phyloP scores from a whole-genome alignment of 2,113 vertebrate genomes.

The Microcebus griseorufus region DNA sequence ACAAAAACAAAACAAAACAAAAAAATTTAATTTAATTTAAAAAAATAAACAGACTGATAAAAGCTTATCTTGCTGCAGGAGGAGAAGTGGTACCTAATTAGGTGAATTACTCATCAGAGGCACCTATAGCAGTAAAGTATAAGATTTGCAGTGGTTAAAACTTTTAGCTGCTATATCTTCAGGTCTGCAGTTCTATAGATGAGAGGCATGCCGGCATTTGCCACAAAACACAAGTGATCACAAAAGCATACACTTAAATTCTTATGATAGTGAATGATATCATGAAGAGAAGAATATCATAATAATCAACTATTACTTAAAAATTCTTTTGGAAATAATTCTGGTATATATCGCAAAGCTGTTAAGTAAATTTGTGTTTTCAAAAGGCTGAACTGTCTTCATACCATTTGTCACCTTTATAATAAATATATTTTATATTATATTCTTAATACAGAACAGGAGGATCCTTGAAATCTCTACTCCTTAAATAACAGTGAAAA shows the following conservation, averaged over 20 bases:
- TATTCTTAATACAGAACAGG: constrained; percentile 27
- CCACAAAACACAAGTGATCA: neutral
- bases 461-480: neutral
- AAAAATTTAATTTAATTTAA: too few relatives aligned
- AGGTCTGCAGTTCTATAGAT: neutral
- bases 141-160: neutral
- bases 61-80: neutral
- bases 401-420: neutral
- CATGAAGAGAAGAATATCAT: neutral
- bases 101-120: neutral
- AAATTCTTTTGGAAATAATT: constrained; percentile 3
- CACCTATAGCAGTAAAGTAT: neutral
- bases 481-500: neutral
- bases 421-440: neutral
- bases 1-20: too few relatives aligned
- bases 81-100: neutral
- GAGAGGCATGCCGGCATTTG: neutral
- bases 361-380: neutral
- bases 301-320: neutral
- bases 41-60: neutral
- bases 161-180: neutral
- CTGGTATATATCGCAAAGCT: neutral
- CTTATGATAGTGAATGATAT: neutral
- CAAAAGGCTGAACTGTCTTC: neutral
- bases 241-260: neutral